Base-by-base conservation (phyloP, 2,113 vertebrate genomes). In the Nothoprocta perdicaria region DNA sequence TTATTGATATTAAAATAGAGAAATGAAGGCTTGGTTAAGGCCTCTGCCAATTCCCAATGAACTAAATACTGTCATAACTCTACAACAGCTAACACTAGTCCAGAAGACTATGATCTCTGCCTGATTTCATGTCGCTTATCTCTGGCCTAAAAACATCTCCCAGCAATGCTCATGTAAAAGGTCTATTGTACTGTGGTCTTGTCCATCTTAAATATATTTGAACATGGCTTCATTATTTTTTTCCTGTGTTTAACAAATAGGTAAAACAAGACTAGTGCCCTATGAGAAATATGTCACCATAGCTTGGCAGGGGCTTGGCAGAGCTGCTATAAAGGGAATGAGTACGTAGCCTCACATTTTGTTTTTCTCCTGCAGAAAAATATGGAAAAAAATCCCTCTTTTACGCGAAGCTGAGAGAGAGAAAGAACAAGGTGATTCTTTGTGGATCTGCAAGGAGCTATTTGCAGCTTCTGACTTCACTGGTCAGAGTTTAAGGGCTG, bases 181-280 rank as follows among this genome's bases (percentile, higher is more conserved):
- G 4, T 46, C 38, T 74, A 0, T 31, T 75, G 18, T 33, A 40
- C 63, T 2, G 10, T 45, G 35, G 41, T 33, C n/a, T 65, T 57
- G 14, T 43, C 9, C 50, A 4, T 68, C 22, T 4, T 61, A 26
- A 21, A 67, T 13, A 8, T 11, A 33, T 29, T 55, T 31, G 50
- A 72, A 21, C 0, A 0, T 9, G 3, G 16, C 7, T 66, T 83
- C 2, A 2, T n/a, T 83, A 2, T 81, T 66, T 35, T 11, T 48
- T 13, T 3, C 22, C 12, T 38, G 4, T 60, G 24, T 68, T 76
- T 50, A 65, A 74, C 23, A 74, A 58, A 80, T 9, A 29, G 6
- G 12, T 61, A 29, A 67, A 73, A 24, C 3, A 50, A 71, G 27
- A 13, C 26, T 24, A 24, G 14, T 16, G 35, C 29, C 29, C 17